Percentiles rank a stretch among this genome's conserved stretches.
Conservation (phyloP, 2,113 vertebrate genomes). For the Chionomys nivalis region DNA sequence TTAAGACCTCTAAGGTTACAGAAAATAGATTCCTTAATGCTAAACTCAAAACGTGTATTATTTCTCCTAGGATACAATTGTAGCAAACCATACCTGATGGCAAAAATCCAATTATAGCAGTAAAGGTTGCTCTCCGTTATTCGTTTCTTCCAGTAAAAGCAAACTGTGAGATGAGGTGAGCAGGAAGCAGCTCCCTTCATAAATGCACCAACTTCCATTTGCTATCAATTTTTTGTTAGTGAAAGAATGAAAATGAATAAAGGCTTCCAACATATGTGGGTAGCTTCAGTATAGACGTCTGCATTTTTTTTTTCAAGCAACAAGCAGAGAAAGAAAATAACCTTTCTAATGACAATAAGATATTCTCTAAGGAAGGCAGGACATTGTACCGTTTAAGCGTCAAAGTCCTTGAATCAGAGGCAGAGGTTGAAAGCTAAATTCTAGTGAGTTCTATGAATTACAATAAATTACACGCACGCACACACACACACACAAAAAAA, state of each 20-base stretch:
- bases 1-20: conserved; percentile 39
- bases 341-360: conserved; percentile 64
- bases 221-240: conserved; percentile 65
- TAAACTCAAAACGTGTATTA: conserved; percentile 77
- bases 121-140: conserved; percentile 79
- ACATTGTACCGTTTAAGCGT: neutral
- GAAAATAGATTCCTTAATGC: conserved; percentile 81
- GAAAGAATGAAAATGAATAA: conserved; percentile 71
- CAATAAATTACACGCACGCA: neutral
- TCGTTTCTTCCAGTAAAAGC: conserved; percentile 76
- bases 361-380: conserved; percentile 53
- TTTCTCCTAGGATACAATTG: conserved; percentile 81
- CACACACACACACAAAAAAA: neutral
- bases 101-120: conserved; percentile 83
- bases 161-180: conserved; percentile 75
- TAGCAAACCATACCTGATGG: conserved; percentile 80
- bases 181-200: conserved; percentile 55
- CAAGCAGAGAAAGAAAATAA: conserved; percentile 33
- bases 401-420: neutral
- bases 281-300: conserved; percentile 57
- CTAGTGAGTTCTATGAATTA: neutral
- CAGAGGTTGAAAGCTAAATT: neutral
- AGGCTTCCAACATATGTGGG: conserved; percentile 6
- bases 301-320: conserved; percentile 64
- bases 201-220: conserved; percentile 9